Conservation (phyloP, 1,140 invertebrate species). For the Euschistus heros region DNA sequence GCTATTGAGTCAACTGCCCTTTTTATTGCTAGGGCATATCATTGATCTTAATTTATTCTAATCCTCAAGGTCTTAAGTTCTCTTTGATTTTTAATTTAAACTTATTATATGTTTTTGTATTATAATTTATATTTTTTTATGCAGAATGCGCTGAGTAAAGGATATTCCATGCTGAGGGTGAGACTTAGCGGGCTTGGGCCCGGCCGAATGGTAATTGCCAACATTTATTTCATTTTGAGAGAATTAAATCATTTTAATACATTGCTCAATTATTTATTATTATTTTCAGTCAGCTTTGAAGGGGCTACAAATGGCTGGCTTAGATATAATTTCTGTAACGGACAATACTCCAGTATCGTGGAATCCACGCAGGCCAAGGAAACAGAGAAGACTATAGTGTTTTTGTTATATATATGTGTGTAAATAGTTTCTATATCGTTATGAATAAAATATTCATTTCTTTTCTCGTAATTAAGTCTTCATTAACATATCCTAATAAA, state of each 20-base stretch:
- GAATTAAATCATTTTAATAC: too few species aligned
- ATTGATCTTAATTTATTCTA: too few species aligned
- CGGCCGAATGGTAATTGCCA: constrained; percentile 67
- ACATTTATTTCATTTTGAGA: too few species aligned
- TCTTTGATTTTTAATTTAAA: too few species aligned
- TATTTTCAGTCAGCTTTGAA: constrained; percentile 74
- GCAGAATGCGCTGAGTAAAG: constrained; percentile 60
- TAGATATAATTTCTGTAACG: constrained; percentile 82
- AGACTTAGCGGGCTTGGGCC: constrained; percentile 71
- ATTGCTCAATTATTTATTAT: constrained; percentile 24
- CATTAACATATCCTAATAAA: too few species aligned
- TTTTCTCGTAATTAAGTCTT: too few species aligned
- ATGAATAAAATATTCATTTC: too few species aligned
- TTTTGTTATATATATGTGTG: neutral
- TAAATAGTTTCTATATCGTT: too few species aligned
- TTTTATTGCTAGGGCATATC: too few species aligned
- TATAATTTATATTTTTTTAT: constrained; percentile 33
- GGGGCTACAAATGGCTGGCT: constrained; percentile 78
- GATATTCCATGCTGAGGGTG: constrained; percentile 61
- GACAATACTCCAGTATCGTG: constrained; percentile 74
- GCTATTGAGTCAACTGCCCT: too few species aligned
- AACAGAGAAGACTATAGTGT: constrained; percentile 58
- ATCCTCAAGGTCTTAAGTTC: too few species aligned
- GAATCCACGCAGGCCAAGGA: constrained; percentile 61
- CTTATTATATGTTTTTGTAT: neutral